These are phyloP conservation scores for Physella acuta DNA, from an alignment of 1,140 invertebrate species.

Conservation along the genomic window DNA sequence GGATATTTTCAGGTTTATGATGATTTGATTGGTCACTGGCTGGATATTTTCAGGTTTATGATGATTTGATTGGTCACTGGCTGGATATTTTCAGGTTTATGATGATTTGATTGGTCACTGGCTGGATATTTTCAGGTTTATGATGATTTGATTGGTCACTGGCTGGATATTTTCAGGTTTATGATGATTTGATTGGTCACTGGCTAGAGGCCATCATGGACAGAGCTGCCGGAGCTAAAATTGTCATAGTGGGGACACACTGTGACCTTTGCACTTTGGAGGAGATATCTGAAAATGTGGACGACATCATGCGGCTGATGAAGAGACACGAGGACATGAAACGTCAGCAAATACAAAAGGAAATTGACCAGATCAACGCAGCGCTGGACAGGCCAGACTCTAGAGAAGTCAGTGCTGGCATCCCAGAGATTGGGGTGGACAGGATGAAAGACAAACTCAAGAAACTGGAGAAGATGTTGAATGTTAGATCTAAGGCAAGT, in stretches of 20 bases:
- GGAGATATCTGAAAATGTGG: slow-evolving; percentile 36
- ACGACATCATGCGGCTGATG: slow-evolving; percentile 43
- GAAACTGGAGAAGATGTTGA: slow-evolving; percentile 43
- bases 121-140: too few species aligned
- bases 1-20: too few species aligned
- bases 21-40: too few species aligned
- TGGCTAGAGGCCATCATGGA: slow-evolving; percentile 55
- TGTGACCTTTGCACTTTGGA: slow-evolving; percentile 45
- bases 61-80: too few species aligned
- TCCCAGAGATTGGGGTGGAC: slow-evolving; percentile 44
- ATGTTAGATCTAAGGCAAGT: slow-evolving; percentile 40
- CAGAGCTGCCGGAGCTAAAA: slow-evolving; percentile 46
- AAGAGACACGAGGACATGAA: slow-evolving; percentile 42
- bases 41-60: too few species aligned
- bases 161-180: slow-evolving; percentile 29
- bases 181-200: slow-evolving; percentile 45
- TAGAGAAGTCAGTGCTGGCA: slow-evolving; percentile 32
- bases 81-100: too few species aligned
- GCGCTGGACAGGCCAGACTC: slow-evolving; percentile 30
- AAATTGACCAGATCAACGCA: slow-evolving; percentile 32
- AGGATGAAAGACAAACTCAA: slow-evolving; percentile 38
- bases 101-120: too few species aligned
- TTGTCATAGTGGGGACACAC: slow-evolving; percentile 50
- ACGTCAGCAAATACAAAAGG: slow-evolving; percentile 37
- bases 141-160: too few species aligned